Base-by-base conservation (phyloP, 2,888 invertebrate genomes). In the Dermolepida albohirtum region DNA sequence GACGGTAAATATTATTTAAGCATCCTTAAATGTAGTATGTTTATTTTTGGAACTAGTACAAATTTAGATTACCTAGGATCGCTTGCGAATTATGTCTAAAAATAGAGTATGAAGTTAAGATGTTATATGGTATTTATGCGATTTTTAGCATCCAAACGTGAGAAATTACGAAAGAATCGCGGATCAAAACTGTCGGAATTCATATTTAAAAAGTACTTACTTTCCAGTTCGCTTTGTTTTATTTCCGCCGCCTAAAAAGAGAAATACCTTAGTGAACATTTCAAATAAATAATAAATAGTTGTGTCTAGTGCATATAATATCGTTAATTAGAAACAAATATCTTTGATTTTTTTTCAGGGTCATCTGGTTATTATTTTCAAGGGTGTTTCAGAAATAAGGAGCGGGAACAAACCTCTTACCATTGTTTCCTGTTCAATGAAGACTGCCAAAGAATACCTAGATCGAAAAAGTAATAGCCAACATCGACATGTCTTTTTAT, bases 181-280 rank as follows among this genome's bases (percentile, higher is more conserved):
- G 39, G 17, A 43, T 57, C 17, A 11, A 43, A 62, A 12, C 8
- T 34, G 10, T 8, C 16, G 7, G 17, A 44, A 41, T 43, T n/a
- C 11, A n/a, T 22, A 62, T 17, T n/a, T 44, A 62, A 27, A 51
- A 40, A 57, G 8, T 8, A 62, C 78, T 76, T 76, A 81, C 81
- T 70, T 71, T 81, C 80, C 55, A 80, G 55, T 71, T 81, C 81
- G 8, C 65, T 69, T 50, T 74, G 74, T 72, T 76, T 80, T 16
- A 81, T 70, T 41, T 80, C 80, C 34, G 75, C 71, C 77, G 76
- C 71, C 79, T 80, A 70, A 52, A 54, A 54, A 11, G 40, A 27
- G 8, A 27, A 50, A 43, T 29, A 55, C 55, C 51, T 47, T 29
- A 57, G 41, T 64, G 17, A 64, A 17, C 12, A 29, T 29, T 62